phyloP scores from a whole-genome alignment of 2,113 vertebrate genomes.

The Neodontobutis hainanensis region DNA sequence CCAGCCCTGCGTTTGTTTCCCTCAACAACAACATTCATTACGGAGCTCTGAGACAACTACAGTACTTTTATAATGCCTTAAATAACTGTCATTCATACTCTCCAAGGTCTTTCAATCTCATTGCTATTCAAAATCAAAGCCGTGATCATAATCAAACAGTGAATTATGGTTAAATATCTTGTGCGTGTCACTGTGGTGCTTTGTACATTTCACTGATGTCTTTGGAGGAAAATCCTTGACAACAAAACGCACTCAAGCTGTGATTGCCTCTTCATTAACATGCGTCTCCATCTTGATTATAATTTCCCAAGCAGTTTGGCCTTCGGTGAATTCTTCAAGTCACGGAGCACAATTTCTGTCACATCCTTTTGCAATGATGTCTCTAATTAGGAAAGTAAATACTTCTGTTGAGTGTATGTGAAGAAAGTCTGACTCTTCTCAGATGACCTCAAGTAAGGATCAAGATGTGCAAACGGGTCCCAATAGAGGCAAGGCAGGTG shows the following conservation, averaged over 20 bases:
- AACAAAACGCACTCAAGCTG: slow-evolving; percentile 47
- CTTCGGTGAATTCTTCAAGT: slow-evolving; percentile 33
- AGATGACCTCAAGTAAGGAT: too few relatives aligned
- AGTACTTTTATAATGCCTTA: slow-evolving; percentile 21
- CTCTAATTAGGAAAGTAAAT: slow-evolving; percentile 26
- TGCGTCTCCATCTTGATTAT: slow-evolving; percentile 45
- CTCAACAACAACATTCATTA: slow-evolving; percentile 44
- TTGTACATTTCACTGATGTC: slow-evolving; percentile 21
- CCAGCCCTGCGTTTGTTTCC: slow-evolving; percentile 55
- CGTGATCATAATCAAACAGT: slow-evolving; percentile 49
- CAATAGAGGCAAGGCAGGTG: too few relatives aligned
- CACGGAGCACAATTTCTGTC: slow-evolving; percentile 24
- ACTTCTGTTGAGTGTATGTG: too few relatives aligned
- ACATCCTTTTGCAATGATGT: slow-evolving; percentile 51
- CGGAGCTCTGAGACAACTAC: slow-evolving; percentile 14
- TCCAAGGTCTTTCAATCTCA: slow-evolving; percentile 9
- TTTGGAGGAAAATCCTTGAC: slow-evolving; percentile 41
- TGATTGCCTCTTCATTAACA: slow-evolving; percentile 59
- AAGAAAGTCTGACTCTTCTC: too few relatives aligned
- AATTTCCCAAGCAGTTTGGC: slow-evolving; percentile 40
- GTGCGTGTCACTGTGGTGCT: not conserved
- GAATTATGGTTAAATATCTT: slow-evolving; percentile 24
- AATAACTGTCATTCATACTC: slow-evolving; percentile 27
- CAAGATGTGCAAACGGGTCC: too few relatives aligned
- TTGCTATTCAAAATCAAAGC: slow-evolving; percentile 41